Base-by-base conservation (phyloP, 2,113 vertebrate species). In the Atractosteus spatula region DNA sequence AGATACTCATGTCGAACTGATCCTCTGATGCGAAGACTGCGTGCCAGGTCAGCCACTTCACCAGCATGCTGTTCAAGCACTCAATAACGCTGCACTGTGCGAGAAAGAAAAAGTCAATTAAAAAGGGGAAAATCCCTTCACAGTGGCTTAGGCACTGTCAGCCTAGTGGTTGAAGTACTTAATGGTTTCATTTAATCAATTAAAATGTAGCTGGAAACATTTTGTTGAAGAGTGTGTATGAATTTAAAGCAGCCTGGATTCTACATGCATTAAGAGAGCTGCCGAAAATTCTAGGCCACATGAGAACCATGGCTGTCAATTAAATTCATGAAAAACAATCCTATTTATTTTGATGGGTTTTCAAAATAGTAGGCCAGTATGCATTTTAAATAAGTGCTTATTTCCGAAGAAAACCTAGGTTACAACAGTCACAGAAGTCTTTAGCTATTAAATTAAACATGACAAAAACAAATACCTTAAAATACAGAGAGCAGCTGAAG, bases 31-130 rank as follows among this genome's bases (percentile, higher is more conserved):
- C 86, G 4, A 83, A 90, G 3, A 85, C 68, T 0, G 86, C 80
- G 12, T 92, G 92, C 89, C 91, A 91, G 67, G 87, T 92, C 77
- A 99, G 89, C 96, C 96, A 98, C 81, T 96, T 98, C 75, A 90
- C 75, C 75, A 99, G 83, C 82, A 98, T 92, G 45, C 84, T 89
- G 81, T 89, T 96, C 69, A 98, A 83, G 83, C 86, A 91, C 72
- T 97, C 94, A 8, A 98, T 83, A 77, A 96, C 76, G 75, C 92
- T 94, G 82, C 95, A 97, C 96, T 98, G 80, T 54, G 77, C 64
- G 4, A 42, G 44, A 13, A 14, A 68, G 10, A 69, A 1, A 41
- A 41, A 29, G 16, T 2, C 8, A 12, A 59, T 11, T 12, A 12
- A 59, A 59, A 59, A 14, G 12, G 13, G 13, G 11, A 14, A 59